A percentile compares a stretch with the other conserved stretches of the same genome.
phyloP scores from a whole-genome alignment of 2,113 vertebrate genomes.

The Pedetes capensis region DNA sequence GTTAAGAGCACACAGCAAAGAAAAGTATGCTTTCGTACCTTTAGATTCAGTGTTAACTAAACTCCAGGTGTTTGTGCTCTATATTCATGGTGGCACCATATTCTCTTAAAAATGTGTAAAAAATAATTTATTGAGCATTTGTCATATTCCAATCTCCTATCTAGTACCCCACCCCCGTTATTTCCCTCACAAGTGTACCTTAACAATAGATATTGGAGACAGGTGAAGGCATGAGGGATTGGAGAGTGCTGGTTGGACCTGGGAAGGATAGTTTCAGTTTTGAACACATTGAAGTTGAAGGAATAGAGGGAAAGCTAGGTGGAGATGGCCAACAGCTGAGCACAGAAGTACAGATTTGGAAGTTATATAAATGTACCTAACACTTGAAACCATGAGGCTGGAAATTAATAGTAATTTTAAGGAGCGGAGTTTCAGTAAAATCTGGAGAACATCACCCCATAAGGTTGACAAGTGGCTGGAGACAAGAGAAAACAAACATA shows the following conservation, averaged over 20 bases:
- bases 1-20: background rate
- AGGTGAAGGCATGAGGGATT: accelerated
- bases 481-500: background rate
- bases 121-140: background rate
- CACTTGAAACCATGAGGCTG: background rate
- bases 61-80: background rate
- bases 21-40: background rate
- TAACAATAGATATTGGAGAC: background rate
- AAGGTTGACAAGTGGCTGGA: background rate
- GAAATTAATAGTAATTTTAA: background rate
- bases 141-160: background rate
- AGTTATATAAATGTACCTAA: background rate
- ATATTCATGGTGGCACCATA: background rate
- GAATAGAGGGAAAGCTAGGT: accelerated
- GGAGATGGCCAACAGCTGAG: too few species aligned
- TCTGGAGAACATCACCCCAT: background rate
- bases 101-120: background rate
- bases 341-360: background rate
- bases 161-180: background rate
- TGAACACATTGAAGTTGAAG: background rate
- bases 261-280: background rate
- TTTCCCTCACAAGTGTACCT: background rate
- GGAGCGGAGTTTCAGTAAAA: background rate
- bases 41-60: background rate
- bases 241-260: background rate